Conservation (phyloP, 2,113 vertebrate species). For the Mungos mungo region DNA sequence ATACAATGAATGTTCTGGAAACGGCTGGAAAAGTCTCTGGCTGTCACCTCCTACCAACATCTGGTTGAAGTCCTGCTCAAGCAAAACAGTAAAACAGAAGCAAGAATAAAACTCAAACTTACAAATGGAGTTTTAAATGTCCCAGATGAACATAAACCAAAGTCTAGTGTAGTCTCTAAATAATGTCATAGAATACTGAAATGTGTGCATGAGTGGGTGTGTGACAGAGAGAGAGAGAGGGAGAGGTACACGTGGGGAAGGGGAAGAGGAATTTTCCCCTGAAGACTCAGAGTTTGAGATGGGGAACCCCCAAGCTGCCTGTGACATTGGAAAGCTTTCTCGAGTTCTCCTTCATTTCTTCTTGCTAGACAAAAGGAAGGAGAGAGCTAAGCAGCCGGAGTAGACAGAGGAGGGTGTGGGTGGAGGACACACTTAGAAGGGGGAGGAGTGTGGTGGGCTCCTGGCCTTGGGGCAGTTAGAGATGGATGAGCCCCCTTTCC, state of each 20-base stretch:
- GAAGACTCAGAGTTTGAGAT: not conserved
- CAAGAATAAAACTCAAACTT: not conserved
- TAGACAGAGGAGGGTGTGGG: too few relatives aligned
- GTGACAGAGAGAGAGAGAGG: not conserved
- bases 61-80: not conserved
- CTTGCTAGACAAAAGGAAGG: not conserved
- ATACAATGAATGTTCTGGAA: not conserved
- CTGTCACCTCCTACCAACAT: not conserved
- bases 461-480: not conserved
- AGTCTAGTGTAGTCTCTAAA: not conserved
- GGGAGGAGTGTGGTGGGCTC: rapidly evolving
- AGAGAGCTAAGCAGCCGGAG: not conserved
- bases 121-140: not conserved
- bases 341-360: not conserved
- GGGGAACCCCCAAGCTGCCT: not conserved
- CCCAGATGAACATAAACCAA: not conserved
- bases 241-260: not conserved
- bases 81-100: not conserved
- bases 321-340: not conserved
- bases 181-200: not conserved
- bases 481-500: not conserved
- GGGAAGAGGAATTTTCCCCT: not conserved
- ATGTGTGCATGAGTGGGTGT: not conserved
- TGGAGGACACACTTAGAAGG: not conserved
- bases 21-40: not conserved